A percentile compares a stretch with the other conserved stretches of the same genome.
phyloP scores from a whole-genome alignment of 2,113 vertebrate species.

The Halichoerus grypus region DNA sequence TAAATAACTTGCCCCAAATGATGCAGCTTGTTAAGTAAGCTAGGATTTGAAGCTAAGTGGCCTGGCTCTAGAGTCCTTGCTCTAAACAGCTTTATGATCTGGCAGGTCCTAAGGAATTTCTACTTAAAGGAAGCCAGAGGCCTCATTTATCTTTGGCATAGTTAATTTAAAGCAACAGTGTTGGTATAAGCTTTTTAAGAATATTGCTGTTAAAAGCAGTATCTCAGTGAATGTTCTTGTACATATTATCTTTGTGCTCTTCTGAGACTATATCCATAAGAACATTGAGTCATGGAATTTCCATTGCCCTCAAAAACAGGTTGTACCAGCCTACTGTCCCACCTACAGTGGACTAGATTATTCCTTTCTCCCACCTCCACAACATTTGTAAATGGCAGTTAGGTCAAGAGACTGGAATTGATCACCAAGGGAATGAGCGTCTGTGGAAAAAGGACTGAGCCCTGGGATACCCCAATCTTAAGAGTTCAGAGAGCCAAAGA shows the following conservation, averaged over 20 bases:
- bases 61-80: constrained; percentile 4
- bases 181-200: background rate
- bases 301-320: background rate
- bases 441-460: background rate
- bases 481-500: background rate
- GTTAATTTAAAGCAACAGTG: background rate
- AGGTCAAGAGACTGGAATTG: background rate
- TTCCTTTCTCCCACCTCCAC: background rate
- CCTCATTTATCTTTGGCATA: constrained; percentile 11
- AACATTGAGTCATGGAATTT: background rate
- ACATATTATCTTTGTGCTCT: background rate
- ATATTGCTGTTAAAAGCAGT: background rate
- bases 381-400: background rate
- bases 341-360: background rate
- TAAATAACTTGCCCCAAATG: background rate
- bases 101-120: constrained; percentile 11
- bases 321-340: background rate
- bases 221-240: background rate
- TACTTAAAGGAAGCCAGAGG: background rate
- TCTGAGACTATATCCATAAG: background rate
- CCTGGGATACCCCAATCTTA: background rate
- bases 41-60: background rate
- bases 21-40: background rate
- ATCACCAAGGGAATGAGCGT: background rate
- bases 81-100: background rate